These are phyloP conservation scores for Leptura quadrifasciata DNA, from an alignment of 2,888 invertebrate species.

Conservation along the genomic window DNA sequence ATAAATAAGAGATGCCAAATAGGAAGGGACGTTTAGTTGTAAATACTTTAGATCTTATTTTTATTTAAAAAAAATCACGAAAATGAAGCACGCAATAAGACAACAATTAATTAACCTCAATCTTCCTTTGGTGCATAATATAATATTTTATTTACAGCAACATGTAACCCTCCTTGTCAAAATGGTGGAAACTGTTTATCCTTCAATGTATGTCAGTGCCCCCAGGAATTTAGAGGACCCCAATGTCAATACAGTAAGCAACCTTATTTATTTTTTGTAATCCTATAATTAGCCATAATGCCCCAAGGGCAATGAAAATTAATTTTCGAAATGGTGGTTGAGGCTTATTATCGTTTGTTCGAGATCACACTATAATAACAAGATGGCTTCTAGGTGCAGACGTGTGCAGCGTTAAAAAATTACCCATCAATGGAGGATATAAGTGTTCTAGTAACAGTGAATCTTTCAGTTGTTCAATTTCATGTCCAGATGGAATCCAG, in stretches of 20 bases:
- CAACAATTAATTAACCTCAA: too few relatives aligned
- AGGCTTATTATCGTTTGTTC: too few relatives aligned
- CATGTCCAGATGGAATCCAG: constrained; percentile 80
- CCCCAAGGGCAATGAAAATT: neutral
- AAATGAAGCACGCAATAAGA: too few relatives aligned
- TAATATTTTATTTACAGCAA: constrained; percentile 72
- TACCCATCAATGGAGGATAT: constrained; percentile 86
- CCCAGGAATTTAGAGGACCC: constrained; percentile 81
- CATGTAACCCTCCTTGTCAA: constrained; percentile 83
- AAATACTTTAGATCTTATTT: too few relatives aligned
- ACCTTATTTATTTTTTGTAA: neutral
- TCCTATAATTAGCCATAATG: too few relatives aligned
- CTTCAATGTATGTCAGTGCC: constrained; percentile 87
- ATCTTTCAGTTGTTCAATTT: constrained; percentile 79
- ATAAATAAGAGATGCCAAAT: too few relatives aligned
- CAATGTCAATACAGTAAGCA: constrained; percentile 83
- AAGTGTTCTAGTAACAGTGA: constrained; percentile 81
- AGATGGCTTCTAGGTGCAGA: constrained; percentile 74
- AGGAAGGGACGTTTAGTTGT: too few relatives aligned
- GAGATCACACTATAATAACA: neutral
- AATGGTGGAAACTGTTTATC: constrained; percentile 90
- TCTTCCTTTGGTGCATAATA: too few relatives aligned
- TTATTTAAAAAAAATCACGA: neutral
- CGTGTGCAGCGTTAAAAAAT: constrained; percentile 78
- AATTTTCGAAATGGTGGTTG: too few relatives aligned